Conservation (phyloP, 2,113 vertebrate species). For the Rousettus leschenaultii region DNA sequence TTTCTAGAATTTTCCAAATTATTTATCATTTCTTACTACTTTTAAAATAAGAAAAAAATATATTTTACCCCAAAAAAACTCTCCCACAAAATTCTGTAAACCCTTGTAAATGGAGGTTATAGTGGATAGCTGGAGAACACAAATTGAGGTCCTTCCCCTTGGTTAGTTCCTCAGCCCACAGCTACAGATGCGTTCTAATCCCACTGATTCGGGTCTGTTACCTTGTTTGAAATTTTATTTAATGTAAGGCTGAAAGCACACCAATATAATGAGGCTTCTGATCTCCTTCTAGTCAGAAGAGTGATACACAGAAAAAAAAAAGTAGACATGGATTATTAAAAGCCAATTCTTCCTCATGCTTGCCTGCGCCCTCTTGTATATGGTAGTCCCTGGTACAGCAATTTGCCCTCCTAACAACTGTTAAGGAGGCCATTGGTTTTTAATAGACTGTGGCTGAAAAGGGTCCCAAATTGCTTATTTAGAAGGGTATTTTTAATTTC, state of each 20-base stretch:
- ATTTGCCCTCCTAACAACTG: neutral
- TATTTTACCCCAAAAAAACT: neutral
- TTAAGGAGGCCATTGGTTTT: neutral
- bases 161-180: neutral
- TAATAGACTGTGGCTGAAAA: neutral
- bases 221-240: neutral
- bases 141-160: neutral
- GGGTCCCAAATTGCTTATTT: neutral
- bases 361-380: neutral
- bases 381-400: neutral
- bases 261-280: neutral
- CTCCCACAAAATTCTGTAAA: neutral
- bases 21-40: neutral
- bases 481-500: neutral
- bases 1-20: conserved; percentile 7
- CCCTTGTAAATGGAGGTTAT: neutral
- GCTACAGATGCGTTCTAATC: neutral
- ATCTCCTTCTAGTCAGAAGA: neutral
- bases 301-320: too few species aligned
- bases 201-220: neutral
- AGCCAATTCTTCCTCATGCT: neutral
- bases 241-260: neutral
- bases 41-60: neutral
- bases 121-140: neutral
- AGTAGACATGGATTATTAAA: neutral